phyloP scores from a whole-genome alignment of 35 echinoderm and acorn worm species.

The Stichopus chloronotus region DNA sequence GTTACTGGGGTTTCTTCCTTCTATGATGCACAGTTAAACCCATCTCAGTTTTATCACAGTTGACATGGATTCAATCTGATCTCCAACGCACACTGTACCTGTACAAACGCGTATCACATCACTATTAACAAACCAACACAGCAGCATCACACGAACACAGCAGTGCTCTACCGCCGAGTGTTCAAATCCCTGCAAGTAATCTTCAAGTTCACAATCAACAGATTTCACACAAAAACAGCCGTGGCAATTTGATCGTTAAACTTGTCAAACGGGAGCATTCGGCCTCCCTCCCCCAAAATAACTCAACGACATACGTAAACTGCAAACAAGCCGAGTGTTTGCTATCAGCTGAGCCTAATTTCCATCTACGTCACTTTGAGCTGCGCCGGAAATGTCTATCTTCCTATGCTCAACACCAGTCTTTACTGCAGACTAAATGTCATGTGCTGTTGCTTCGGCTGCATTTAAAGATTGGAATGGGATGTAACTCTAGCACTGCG shows the following conservation, averaged over 20 bases:
- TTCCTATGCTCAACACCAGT: background rate
- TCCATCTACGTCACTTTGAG: slow-evolving; percentile 54
- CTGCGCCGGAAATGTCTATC: slow-evolving; percentile 47
- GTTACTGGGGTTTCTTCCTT: background rate
- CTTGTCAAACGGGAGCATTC: background rate
- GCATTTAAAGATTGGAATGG: background rate
- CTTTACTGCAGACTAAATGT: background rate
- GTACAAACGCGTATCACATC: background rate
- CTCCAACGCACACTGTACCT: background rate
- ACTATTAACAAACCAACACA: background rate
- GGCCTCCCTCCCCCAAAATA: slow-evolving; percentile 47
- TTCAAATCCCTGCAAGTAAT: slow-evolving; percentile 35
- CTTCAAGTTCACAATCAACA: slow-evolving; percentile 50
- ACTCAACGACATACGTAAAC: slow-evolving; percentile 52
- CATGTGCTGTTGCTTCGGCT: background rate
- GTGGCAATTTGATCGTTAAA: slow-evolving; percentile 28
- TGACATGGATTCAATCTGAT: background rate
- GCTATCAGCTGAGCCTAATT: slow-evolving; percentile 47
- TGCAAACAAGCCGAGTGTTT: slow-evolving; percentile 34
- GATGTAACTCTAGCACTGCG: background rate
- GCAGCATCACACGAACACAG: background rate
- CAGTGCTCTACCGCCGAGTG: background rate
- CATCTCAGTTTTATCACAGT: background rate
- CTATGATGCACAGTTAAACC: background rate
- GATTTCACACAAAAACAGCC: slow-evolving; percentile 37